Conservation (phyloP, 2,888 invertebrate genomes). For the Tolmerus cingulatus region DNA sequence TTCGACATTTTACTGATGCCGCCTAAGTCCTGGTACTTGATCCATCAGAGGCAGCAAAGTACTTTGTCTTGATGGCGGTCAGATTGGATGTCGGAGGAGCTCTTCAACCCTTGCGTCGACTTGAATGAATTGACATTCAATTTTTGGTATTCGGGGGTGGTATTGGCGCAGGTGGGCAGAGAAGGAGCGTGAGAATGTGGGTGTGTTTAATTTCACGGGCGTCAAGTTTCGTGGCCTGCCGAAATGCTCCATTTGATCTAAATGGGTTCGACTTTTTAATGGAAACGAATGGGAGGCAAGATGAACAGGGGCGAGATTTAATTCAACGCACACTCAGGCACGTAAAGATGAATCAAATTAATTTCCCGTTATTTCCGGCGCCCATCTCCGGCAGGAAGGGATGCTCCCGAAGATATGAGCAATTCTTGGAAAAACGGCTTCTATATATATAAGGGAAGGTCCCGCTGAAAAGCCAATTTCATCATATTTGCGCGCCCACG, state of each 20-base stretch:
- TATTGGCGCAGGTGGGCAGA: no score
- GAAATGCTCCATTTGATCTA: not conserved
- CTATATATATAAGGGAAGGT: not conserved
- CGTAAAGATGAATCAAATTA: not conserved
- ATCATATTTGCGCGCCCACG: not conserved
- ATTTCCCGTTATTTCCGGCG: not conserved
- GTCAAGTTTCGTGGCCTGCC: not conserved
- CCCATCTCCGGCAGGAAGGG: not conserved
- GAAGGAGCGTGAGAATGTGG: not conserved
- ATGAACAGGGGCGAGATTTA: not conserved
- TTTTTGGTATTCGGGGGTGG: not conserved
- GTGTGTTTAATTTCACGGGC: not conserved
- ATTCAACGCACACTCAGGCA: not conserved
- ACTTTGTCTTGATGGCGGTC: not conserved
- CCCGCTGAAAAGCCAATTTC: not conserved
- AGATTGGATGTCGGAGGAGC: not conserved
- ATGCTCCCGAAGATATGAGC: not conserved
- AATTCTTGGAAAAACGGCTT: not conserved
- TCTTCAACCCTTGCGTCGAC: not conserved
- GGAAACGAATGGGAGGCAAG: not conserved
- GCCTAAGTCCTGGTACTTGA: not conserved
- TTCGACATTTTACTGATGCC: not conserved
- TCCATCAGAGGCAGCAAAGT: not conserved
- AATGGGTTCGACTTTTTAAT: not conserved
- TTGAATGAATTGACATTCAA: not conserved